phyloP scores from a whole-genome alignment of 2,888 invertebrate genomes.

The Callinectes sapidus region DNA sequence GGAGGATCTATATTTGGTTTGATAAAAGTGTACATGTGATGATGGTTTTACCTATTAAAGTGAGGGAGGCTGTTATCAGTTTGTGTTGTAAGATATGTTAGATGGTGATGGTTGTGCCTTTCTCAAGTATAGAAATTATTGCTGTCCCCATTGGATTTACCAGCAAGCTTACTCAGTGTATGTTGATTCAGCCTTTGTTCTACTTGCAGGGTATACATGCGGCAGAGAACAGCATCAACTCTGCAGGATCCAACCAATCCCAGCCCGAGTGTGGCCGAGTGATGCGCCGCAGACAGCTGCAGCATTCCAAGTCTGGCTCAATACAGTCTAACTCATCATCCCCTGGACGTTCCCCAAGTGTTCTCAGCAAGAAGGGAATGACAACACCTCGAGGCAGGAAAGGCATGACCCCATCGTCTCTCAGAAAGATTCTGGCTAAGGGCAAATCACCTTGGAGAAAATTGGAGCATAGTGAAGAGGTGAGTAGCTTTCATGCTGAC shows the following conservation, averaged over 20 bases:
- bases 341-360: conserved; percentile 39
- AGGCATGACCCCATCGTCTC: conserved; percentile 56
- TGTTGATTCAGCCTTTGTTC: not conserved
- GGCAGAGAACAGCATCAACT: not conserved
- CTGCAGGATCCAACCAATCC: conserved; percentile 25
- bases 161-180: no score
- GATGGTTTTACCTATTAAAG: no score
- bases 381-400: conserved; percentile 46
- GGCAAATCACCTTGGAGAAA: conserved; percentile 72
- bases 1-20: no score
- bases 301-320: not conserved
- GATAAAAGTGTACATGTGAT: no score
- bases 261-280: not conserved
- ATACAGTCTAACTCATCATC: not conserved
- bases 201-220: not conserved
- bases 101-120: not conserved
- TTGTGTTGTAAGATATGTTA: not conserved
- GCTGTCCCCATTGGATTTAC: no score
- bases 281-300: not conserved
- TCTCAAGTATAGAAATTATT: not conserved
- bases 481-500: not conserved
- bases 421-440: conserved; percentile 57
- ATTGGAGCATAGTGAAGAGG: conserved; percentile 52
- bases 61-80: not conserved
- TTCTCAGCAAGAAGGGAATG: conserved; percentile 54